Evolutionary conservation across 2,797 vertebrate genomes (phyloP), one percentile per base, ranked within the genome.

Genomic region (Thunnus albacares): DNA sequence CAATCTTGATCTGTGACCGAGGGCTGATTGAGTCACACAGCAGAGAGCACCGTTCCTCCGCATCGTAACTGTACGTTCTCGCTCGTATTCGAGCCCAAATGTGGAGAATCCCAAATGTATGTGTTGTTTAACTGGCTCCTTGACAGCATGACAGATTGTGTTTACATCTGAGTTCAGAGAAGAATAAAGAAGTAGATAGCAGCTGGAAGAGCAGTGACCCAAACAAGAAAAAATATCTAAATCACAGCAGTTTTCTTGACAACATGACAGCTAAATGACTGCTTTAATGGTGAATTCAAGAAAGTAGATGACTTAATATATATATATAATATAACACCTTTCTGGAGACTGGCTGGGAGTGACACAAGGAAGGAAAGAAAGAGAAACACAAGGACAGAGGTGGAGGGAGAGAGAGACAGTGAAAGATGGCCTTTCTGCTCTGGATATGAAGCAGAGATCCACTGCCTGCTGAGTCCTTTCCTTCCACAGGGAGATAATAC

Each of bases 401-500:
- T 68, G 72, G 43, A 81, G 67, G 58, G 24, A 43, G 30, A 26
- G 33, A 13, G 71, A 64, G 67, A 82, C 52, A 8, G 56, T 45
- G 84, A 84, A 70, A 64, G 65, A 83, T 74, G 51, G 72, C 58
- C 68, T 41, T 57, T 60, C 71, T 75, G 74, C 67, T 84, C 66
- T 62, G 73, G 81, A 69, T 78, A 52, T 59, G 77, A 82, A 78
- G 62, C 72, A 66, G 62, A 57, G 77, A 83, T 53, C 43, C 79
- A 53, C 22, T 5, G 43, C 84, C 83, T 83, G 84, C 90, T 84
- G 86, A 9, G 80, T 73, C 75, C 70, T 64, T 71, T 62, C 28
- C 70, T 51, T 83, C 88, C 84, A 85, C 73, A 35, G 86, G 78
- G 90, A 87, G 90, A 89, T 88, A 77, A 86, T 82, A 88, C 82